Base-by-base conservation (phyloP, 92 coral and sea anemone genomes). In the Phenganax marumi region DNA sequence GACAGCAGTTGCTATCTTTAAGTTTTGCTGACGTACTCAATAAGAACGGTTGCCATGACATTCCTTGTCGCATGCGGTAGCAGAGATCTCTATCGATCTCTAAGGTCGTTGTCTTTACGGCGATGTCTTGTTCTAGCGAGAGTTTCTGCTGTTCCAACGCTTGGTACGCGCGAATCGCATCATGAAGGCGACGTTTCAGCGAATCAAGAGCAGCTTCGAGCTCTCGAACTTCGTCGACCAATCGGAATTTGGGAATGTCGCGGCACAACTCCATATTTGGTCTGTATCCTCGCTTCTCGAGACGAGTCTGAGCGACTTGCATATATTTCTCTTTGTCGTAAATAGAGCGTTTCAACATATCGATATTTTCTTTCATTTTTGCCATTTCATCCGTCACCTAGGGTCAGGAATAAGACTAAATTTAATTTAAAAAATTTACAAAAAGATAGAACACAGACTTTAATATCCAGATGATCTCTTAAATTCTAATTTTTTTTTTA, bases 141-240 rank as follows among this genome's bases (percentile, higher is more conserved):
- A 78, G 73, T 60, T 63, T 78, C 52, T 78, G 83, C 49, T 78
- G 83, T 24, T 78, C 83, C 83, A 78, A 47, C 17, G 83, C 73
- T 78, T 78, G 83, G 54, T 78, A 61, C 13, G 83, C 83, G 73
- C 83, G 83, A 26, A 78, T 62, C 16, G 83, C 83, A 78, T 78
- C 83, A 6, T 78, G 83, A 72, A 78, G 83, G 1, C 83, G 83
- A 43, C 83, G 83, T 50, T 78, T 78, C 18, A 78, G 73, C 83
- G 83, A 78, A 48, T 78, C 83, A 51, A 78, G 60, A n/a, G 83
- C 83, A 18, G 83, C 83, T 73, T 78, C 83, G 83, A 78, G 83
- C 50, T 78, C 83, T 22, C 83, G 83, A 7, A 78, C 83, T 24
- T 78, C 83, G 53, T 78, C 83, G n/a, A 78, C 83, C 73, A 78